Evolutionary conservation across 2,888 invertebrate genomes (phyloP).

Genomic region (Eubasilissa splendida): DNA sequence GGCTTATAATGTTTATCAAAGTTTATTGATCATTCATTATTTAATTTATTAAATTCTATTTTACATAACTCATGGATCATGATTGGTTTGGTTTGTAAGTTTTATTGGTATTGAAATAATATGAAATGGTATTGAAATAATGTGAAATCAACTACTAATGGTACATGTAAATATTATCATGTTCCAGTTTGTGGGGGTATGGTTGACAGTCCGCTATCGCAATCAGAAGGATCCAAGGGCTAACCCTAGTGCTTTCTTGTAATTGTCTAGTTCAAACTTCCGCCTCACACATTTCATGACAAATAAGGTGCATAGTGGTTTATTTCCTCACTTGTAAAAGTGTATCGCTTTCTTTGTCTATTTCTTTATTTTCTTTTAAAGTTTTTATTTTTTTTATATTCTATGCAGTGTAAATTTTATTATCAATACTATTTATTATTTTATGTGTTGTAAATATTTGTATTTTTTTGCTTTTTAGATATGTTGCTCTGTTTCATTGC

Average conservation of each 20-base stretch:
- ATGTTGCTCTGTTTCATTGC: no score
- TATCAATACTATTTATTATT: neutral
- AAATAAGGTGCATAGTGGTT: slow-evolving; percentile 49
- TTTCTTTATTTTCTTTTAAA: neutral
- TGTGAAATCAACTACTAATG: neutral
- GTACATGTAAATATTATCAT: slow-evolving; percentile 60
- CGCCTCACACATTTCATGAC: slow-evolving; percentile 36
- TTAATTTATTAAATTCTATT: no score
- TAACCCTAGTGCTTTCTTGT: slow-evolving; percentile 97
- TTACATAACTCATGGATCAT: no score
- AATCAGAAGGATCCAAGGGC: slow-evolving; percentile 98
- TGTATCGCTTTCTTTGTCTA: neutral
- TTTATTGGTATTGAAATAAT: no score
- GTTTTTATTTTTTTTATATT: neutral
- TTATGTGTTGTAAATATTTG: slow-evolving; percentile 2
- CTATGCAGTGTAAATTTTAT: no score
- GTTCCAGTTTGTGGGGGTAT: slow-evolving; percentile 95
- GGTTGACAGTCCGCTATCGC: slow-evolving; percentile 97
- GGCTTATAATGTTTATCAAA: no score
- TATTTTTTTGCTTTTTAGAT: no score
- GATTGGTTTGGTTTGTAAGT: no score
- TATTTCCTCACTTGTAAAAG: slow-evolving; percentile 9
- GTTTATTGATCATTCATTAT: no score
- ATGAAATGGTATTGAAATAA: no score
- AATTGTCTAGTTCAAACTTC: slow-evolving; percentile 64